Evolutionary conservation across 2,888 invertebrate species (phyloP), one percentile per base, ranked within the genome.

Genomic region (Scrobipalpa atriplicella): DNA sequence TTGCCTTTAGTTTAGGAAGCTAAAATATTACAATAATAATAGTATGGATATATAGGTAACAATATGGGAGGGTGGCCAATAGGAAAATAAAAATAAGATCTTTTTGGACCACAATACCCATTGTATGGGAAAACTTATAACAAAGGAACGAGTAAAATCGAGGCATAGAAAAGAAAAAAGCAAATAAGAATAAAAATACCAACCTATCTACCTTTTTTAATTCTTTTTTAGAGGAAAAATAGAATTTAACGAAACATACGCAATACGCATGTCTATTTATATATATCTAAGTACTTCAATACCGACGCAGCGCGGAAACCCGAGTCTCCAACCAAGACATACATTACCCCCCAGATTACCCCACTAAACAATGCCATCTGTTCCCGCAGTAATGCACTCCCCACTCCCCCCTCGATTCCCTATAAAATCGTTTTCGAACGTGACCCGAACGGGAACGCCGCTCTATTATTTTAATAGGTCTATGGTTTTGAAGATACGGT

Each of bases 321-420:
- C 54, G 21, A 56, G 54, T 11, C 54, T 19, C 21, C 29, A 56
- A 56, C 54, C 54, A 56, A 56, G 54, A 56, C 54, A 56, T 56
- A 56, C 21, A 56, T 56, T 21, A 54, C 21, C 21, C 47, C 47
- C 47, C 9, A 54, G 54, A 54, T 54, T 18, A 62, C 62, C 66
- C 62, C n/a, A 66, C 66, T 63, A 64, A 67, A 67, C 58, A 67
- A 19, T 16, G 72, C 72, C 85, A 85, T 82, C 83, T 84, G 85
- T 73, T 77, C 75, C 71, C 77, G 81, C 82, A 78, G 78, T 73
- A 77, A 75, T 75, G 73, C 77, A 77, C 76, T 79, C 78, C n/a
- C n/a, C 77, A 77, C 76, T 79, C 75, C 72, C 73, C 68, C 69
- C 63, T 58, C 58, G 29, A 58, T 66, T 66, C 63, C 67, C 67